These are phyloP conservation scores for Triplophysa dalaica DNA, from an alignment of 2,113 vertebrate genomes.

Conservation along the genomic window DNA sequence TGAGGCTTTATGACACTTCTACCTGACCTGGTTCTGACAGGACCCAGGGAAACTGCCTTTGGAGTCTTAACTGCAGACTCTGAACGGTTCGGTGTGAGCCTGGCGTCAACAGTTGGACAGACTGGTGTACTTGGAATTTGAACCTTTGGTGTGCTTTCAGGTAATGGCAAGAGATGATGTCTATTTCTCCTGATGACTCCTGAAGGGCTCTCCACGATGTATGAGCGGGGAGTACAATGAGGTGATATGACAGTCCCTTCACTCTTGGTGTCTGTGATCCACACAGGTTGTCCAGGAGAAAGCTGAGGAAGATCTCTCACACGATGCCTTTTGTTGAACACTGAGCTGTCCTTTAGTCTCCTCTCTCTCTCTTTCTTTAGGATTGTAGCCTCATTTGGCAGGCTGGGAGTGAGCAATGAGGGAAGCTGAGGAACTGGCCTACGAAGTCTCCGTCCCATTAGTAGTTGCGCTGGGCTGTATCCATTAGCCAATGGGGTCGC, in stretches of 20 bases:
- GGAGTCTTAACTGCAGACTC: too few relatives aligned
- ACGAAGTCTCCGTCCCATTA: background rate
- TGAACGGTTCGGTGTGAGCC: too few relatives aligned
- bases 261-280: background rate
- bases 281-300: background rate
- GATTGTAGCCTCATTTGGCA: background rate
- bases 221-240: background rate
- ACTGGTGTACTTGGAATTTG: too few relatives aligned
- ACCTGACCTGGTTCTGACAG: too few relatives aligned
- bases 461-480: background rate
- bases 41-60: too few relatives aligned
- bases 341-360: background rate
- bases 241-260: background rate
- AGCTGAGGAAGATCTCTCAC: background rate
- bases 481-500: slow-evolving; percentile 12
- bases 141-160: too few relatives aligned
- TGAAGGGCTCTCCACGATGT: background rate
- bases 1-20: too few relatives aligned
- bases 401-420: background rate
- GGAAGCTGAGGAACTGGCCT: slow-evolving; percentile 2
- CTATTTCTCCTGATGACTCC: background rate
- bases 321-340: background rate
- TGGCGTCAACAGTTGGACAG: too few relatives aligned
- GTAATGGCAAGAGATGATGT: too few relatives aligned
- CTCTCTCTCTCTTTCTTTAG: slow-evolving; percentile 18